Evolutionary conservation across 2,113 vertebrate genomes (phyloP).

Genomic region (Hippocampus mohnikei): DNA sequence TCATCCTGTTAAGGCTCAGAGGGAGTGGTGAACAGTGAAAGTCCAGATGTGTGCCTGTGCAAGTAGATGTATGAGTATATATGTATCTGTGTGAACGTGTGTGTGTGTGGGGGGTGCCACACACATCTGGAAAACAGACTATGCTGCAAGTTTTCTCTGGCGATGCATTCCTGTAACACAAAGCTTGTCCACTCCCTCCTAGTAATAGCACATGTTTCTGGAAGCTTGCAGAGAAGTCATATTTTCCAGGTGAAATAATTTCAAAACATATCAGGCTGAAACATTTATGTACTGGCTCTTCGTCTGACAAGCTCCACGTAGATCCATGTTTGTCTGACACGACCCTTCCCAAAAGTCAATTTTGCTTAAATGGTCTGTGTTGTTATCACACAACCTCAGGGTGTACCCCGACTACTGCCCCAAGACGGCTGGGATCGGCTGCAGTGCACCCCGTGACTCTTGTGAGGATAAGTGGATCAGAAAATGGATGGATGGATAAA

Average conservation of each 20-base stretch:
- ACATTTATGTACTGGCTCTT: neutral
- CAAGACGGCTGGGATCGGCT: too few species aligned
- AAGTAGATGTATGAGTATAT: neutral
- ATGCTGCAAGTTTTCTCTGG: conserved; percentile 31
- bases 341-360: neutral
- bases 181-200: conserved; percentile 35
- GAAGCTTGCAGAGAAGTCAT: neutral
- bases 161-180: conserved; percentile 43
- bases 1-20: conserved; percentile 38
- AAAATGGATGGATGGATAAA: too few species aligned
- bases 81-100: neutral
- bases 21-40: conserved; percentile 47
- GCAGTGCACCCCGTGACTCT: too few species aligned
- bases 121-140: conserved; percentile 86
- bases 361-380: neutral
- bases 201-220: conserved; percentile 14
- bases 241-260: conserved; percentile 27
- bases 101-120: neutral
- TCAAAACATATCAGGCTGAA: conserved; percentile 1
- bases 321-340: conserved; percentile 32
- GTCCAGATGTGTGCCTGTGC: conserved; percentile 32
- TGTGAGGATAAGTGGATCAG: too few species aligned
- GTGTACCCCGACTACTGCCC: too few species aligned
- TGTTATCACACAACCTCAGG: too few species aligned
- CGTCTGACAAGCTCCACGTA: neutral